Conservation (phyloP, 2,888 invertebrate species). For the Metallyticus violacea region DNA sequence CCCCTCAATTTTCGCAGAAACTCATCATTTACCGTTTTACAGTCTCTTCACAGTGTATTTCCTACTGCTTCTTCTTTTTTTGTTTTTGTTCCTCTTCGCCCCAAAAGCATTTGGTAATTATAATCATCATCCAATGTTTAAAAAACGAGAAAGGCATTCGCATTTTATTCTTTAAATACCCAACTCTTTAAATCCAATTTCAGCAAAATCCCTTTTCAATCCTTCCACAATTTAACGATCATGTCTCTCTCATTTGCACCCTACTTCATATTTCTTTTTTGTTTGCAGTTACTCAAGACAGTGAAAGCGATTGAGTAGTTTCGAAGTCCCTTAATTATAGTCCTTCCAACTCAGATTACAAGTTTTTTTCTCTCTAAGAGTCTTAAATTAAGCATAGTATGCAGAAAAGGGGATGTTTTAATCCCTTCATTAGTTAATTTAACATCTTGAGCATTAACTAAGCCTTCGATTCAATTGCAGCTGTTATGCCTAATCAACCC, state of each 20-base stretch:
- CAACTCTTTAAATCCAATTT: background rate
- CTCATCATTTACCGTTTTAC: background rate
- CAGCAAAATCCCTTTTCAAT: background rate
- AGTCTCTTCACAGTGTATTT: background rate
- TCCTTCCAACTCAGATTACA: background rate
- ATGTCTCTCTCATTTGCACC: background rate
- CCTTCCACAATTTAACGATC: background rate
- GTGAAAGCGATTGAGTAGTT: background rate
- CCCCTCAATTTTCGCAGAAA: background rate
- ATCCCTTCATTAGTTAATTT: background rate
- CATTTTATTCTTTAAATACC: background rate
- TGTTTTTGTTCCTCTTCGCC: background rate
- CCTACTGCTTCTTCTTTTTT: background rate
- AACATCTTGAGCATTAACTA: background rate
- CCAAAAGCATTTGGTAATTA: background rate
- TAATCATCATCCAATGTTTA: background rate
- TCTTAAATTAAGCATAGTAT: background rate
- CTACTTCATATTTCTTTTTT: background rate
- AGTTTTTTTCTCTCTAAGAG: background rate
- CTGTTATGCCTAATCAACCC: background rate
- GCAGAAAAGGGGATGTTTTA: background rate
- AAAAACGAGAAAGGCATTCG: background rate
- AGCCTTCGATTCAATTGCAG: background rate
- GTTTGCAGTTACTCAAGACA: background rate
- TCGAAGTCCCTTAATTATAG: background rate